A percentile compares a stretch with the other conserved stretches of the same genome.
Evolutionary conservation across 1,140 invertebrate genomes (phyloP).

Genomic region (Orchesella cincta): DNA sequence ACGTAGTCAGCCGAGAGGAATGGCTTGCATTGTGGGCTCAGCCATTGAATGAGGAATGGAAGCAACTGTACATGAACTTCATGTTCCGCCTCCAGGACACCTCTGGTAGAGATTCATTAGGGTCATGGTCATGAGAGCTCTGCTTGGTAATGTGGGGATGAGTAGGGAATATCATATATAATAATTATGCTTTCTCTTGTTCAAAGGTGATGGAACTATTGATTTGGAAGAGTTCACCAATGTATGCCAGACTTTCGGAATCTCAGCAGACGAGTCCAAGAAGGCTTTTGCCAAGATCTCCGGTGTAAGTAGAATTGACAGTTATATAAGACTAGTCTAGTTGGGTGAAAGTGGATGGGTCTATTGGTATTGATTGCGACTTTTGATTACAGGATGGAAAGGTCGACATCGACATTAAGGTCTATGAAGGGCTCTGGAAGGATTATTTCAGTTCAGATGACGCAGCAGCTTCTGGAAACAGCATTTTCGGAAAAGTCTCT

Average conservation of each 20-base stretch:
- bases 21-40: constrained; percentile 78
- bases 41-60: constrained; percentile 77
- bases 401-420: constrained; percentile 55
- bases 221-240: constrained; percentile 78
- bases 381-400: constrained; percentile 46
- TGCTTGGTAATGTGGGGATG: neutral
- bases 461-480: constrained; percentile 73
- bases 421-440: constrained; percentile 77
- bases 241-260: constrained; percentile 75
- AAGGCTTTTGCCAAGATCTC: constrained; percentile 77
- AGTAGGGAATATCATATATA: no score
- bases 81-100: constrained; percentile 84
- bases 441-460: constrained; percentile 82
- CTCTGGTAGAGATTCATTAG: constrained; percentile 61
- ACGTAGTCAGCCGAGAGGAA: constrained; percentile 63
- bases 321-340: constrained; percentile 1
- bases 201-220: constrained; percentile 71
- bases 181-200: neutral
- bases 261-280: constrained; percentile 70
- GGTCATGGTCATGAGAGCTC: neutral
- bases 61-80: constrained; percentile 75
- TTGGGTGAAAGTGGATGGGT: neutral
- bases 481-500: constrained; percentile 77
- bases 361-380: neutral
- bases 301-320: constrained; percentile 63